Percentiles rank a stretch among this genome's conserved stretches.
Conservation (phyloP, 2,888 invertebrate species). For the Hirudinaria manillensis region DNA sequence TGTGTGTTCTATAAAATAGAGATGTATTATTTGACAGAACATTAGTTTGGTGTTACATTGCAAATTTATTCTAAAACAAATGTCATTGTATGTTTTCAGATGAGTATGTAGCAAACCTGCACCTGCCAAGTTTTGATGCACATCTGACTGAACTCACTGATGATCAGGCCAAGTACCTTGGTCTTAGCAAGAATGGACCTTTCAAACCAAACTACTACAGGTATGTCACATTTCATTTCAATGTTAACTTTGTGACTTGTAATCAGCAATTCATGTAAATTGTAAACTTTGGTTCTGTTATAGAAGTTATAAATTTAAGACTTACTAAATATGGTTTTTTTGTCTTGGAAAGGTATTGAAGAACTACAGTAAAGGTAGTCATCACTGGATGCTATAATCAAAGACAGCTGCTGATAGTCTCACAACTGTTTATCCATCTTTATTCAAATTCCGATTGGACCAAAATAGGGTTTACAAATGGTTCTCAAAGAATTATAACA, state of each 20-base stretch:
- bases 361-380: no score
- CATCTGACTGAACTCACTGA: slow-evolving; percentile 90
- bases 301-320: no score
- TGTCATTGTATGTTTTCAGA: slow-evolving; percentile 60
- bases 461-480: no score
- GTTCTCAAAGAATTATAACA: no score
- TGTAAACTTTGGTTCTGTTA: no score
- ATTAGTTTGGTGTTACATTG: not conserved
- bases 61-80: not conserved
- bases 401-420: no score
- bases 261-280: no score
- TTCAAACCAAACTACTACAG: slow-evolving; percentile 98
- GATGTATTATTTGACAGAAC: not conserved
- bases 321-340: no score
- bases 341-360: no score
- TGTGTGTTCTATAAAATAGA: not conserved
- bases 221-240: slow-evolving; percentile 54
- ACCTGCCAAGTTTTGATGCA: slow-evolving; percentile 93
- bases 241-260: not conserved
- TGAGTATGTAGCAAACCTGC: slow-evolving; percentile 93
- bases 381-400: no score
- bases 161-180: slow-evolving; percentile 94
- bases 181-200: slow-evolving; percentile 92
- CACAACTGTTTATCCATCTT: no score
- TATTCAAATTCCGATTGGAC: no score